phyloP scores from a whole-genome alignment of 2,113 vertebrate genomes.

The Hemichromis elongatus region DNA sequence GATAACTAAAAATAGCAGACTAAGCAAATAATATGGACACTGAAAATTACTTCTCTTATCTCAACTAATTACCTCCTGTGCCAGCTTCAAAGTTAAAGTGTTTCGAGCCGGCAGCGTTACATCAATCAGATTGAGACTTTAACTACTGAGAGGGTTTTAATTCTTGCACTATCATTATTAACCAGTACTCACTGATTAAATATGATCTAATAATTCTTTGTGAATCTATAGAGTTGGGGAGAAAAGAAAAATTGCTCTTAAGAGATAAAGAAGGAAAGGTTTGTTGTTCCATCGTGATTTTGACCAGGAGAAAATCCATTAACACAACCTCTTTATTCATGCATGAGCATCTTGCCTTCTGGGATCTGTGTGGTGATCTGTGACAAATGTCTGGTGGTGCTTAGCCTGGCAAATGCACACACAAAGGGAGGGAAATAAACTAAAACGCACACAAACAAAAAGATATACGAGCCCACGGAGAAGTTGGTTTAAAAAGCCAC shows the following conservation, averaged over 20 bases:
- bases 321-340: neutral
- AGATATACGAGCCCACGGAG: neutral
- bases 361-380: constrained; percentile 15
- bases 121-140: neutral
- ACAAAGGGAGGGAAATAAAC: neutral
- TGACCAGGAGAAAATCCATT: neutral
- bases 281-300: neutral
- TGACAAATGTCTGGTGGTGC: constrained; percentile 16
- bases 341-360: constrained; percentile 6
- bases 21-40: neutral
- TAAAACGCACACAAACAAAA: neutral
- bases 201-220: neutral
- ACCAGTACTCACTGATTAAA: neutral
- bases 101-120: neutral
- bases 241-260: neutral
- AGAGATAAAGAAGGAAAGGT: neutral
- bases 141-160: neutral
- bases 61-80: neutral
- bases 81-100: neutral
- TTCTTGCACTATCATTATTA: neutral
- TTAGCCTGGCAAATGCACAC: neutral
- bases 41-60: neutral
- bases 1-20: neutral
- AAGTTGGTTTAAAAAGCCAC: neutral
- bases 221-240: neutral